A percentile compares a stretch with the other conserved stretches of the same genome.
These are phyloP conservation scores for Tineola bisselliella DNA, from an alignment of 2,888 invertebrate species.

Conservation along the genomic window DNA sequence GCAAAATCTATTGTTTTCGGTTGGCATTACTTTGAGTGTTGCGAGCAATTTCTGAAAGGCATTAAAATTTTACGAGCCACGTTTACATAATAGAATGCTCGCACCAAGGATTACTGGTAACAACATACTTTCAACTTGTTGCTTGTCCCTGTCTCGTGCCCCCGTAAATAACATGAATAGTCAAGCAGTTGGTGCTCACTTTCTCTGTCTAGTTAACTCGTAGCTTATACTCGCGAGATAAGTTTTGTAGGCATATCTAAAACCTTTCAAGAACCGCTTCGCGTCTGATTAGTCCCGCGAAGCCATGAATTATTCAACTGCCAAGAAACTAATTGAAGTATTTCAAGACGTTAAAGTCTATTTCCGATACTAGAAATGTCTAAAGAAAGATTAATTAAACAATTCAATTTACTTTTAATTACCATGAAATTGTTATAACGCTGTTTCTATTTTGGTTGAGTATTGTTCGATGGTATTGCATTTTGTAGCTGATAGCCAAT, in stretches of 20 bases:
- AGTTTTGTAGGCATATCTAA: constrained; percentile 12
- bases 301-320: constrained; percentile 13
- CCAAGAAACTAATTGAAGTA: constrained; percentile 11
- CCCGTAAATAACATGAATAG: constrained; percentile 18
- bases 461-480: neutral
- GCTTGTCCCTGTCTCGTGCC: constrained; percentile 14
- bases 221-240: constrained; percentile 13
- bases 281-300: constrained; percentile 13
- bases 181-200: constrained; percentile 24
- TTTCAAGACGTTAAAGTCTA: constrained; percentile 9
- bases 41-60: neutral
- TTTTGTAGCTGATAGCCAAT: neutral
- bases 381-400: neutral
- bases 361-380: constrained; percentile 1
- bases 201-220: constrained; percentile 22
- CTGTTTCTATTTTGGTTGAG: neutral
- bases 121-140: constrained; percentile 18
- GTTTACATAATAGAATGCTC: neutral
- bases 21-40: neutral
- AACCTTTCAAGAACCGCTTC: constrained; percentile 15
- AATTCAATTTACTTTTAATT: constrained; percentile 5
- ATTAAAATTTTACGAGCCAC: constrained; percentile 4
- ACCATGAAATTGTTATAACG: constrained; percentile 1
- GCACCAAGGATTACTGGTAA: constrained; percentile 5
- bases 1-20: neutral